Evolutionary conservation across 2,113 vertebrate genomes (phyloP).

Genomic region (Pygoscelis adeliae): DNA sequence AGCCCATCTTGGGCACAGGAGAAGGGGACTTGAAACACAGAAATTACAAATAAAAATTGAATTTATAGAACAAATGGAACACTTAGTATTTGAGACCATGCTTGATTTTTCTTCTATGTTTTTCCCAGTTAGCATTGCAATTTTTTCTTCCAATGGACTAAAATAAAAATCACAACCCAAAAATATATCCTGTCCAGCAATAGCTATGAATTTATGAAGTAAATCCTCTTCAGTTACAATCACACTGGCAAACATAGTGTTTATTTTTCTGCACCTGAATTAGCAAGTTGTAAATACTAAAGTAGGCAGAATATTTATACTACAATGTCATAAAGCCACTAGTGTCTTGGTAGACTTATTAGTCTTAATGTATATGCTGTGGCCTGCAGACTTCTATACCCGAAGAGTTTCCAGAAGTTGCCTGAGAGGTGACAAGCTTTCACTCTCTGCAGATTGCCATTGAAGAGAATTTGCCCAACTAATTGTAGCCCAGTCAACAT

Average conservation of each 20-base stretch:
- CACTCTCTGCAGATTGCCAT: neutral
- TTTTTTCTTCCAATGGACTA: neutral
- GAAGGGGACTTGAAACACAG: neutral
- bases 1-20: neutral
- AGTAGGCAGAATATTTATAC: neutral
- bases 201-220: neutral
- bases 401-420: neutral
- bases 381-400: accelerated
- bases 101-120: neutral
- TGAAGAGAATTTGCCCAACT: neutral
- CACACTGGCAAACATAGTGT: neutral
- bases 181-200: neutral
- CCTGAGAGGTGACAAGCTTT: neutral
- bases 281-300: neutral
- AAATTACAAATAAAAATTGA: neutral
- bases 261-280: neutral
- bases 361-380: neutral
- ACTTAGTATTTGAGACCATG: neutral
- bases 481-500: neutral
- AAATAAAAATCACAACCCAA: neutral
- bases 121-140: neutral
- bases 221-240: neutral
- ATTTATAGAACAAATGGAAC: neutral
- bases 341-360: neutral
- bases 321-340: neutral